These are phyloP conservation scores for Nomada fucata DNA, from an alignment of 2,888 invertebrate species.

Conservation along the genomic window DNA sequence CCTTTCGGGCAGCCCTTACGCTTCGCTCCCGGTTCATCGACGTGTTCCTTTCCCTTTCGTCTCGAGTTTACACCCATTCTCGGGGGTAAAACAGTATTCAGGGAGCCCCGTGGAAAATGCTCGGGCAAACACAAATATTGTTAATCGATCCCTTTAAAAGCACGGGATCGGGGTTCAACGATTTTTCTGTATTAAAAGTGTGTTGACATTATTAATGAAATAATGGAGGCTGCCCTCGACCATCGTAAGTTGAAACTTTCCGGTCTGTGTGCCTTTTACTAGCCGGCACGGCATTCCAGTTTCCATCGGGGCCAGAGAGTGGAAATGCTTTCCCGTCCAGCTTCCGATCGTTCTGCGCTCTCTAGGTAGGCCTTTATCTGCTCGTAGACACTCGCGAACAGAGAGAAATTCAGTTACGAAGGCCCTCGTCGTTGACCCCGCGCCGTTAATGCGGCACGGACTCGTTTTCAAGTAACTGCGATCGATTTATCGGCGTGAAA, in stretches of 20 bases:
- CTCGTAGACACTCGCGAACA: constrained; percentile 68
- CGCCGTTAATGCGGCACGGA: constrained; percentile 46
- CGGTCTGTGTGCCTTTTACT: constrained; percentile 25
- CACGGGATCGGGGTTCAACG: constrained; percentile 1
- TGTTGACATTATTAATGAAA: constrained; percentile 56
- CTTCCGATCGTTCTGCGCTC: constrained; percentile 53
- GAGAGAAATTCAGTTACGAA: constrained; percentile 67
- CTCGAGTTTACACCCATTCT: constrained; percentile 1
- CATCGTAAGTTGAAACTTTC: constrained; percentile 41
- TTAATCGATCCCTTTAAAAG: constrained; percentile 43
- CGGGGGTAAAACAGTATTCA: constrained; percentile 11
- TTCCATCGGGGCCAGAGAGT: constrained; percentile 25
- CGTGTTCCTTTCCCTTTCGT: constrained; percentile 39
- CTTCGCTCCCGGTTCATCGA: constrained; percentile 14
- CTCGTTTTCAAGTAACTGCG: constrained; percentile 46
- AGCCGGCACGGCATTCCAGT: constrained; percentile 28
- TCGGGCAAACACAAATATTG: constrained; percentile 16
- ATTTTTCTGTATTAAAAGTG: constrained; percentile 12
- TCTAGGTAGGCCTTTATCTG: constrained; percentile 70
- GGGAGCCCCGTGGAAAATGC: background rate
- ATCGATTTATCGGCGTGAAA: constrained; percentile 63
- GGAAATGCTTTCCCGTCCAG: constrained; percentile 39
- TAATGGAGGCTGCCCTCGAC: constrained; percentile 38
- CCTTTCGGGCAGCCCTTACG: constrained; percentile 26
- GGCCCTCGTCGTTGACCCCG: constrained; percentile 58